Evolutionary conservation across 2,888 invertebrate species (phyloP), one percentile per base, ranked within the genome.

Genomic region (Cephus runcator): DNA sequence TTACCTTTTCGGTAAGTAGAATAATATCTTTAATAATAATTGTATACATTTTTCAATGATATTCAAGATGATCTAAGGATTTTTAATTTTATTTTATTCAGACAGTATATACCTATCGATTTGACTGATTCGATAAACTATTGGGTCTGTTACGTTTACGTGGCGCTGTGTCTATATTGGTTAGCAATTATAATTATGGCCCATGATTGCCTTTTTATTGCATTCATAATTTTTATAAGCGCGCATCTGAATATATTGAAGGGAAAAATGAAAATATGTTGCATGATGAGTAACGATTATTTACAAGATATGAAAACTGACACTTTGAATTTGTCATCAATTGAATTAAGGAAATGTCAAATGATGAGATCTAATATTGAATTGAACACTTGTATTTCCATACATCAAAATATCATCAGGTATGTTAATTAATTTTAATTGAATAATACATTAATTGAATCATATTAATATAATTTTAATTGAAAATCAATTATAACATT

Each of bases 201-300:
- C 74, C 81, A 83, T 73, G 83, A 83, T 68, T 75, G 73, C 2
- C 79, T 83, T 69, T 81, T 83, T 80, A 74, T 80, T 34, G 81
- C 82, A 6, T 78, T 80, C 35, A 77, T 83, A 15, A 80, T 82
- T 34, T 82, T 81, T 78, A 78, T 77, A 31, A 56, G 77, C 4
- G 77, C 80, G 15, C 83, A 83, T n/a, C 77, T 82, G 73, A 81
- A 80, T 69, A 79, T 82, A 34, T 56, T 83, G 34, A 83, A 82
- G 35, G 34, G 11, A 36, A 79, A 80, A 12, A 73, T 83, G 68
- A 77, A 79, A 77, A 76, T 23, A 4, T 75, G 79, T 74, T 11
- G 31, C 30, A 71, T 75, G 69, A 30, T 12, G 12, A 73, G 75
- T n/a, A 78, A 82, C 34, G 71, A 74, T 34, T 15, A 36, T 15